Evolutionary conservation across 2,113 vertebrate genomes (phyloP).

Genomic region (Athene cunicularia): DNA sequence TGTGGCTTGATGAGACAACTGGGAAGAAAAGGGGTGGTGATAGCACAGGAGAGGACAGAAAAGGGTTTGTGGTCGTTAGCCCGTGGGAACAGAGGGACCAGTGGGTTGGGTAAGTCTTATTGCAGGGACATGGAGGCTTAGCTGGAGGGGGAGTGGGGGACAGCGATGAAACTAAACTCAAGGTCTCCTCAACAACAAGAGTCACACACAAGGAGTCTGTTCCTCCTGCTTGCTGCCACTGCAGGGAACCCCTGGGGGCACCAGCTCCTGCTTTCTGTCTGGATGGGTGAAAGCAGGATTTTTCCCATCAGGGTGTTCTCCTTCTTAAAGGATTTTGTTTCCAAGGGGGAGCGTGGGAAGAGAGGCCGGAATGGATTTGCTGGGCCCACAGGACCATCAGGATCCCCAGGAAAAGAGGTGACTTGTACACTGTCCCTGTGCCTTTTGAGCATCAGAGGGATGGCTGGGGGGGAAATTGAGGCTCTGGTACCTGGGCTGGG

Average conservation of each 20-base stretch:
- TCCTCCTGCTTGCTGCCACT: neutral
- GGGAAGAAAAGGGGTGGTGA: neutral
- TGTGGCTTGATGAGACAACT: neutral
- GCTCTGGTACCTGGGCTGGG: neutral
- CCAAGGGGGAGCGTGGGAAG: conserved; percentile 83
- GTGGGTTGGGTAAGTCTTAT: neutral
- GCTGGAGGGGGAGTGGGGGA: neutral
- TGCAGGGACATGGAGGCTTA: neutral
- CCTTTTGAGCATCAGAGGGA: neutral
- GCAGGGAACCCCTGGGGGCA: neutral
- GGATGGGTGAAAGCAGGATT: neutral
- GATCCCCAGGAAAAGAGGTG: conserved; percentile 78
- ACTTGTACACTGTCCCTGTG: neutral
- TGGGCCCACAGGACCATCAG: conserved; percentile 74
- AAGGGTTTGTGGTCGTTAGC: neutral
- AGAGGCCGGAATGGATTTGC: conserved; percentile 82
- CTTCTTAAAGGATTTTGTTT: neutral
- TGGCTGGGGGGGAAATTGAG: neutral
- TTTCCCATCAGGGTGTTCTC: neutral
- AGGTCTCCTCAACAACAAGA: neutral
- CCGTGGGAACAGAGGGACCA: neutral
- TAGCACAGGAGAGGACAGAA: neutral
- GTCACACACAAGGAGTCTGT: neutral
- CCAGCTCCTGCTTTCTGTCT: neutral
- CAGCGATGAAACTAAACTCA: neutral